Evolutionary conservation across 2,797 vertebrate species (phyloP).

Genomic region (Thamnophis elegans): DNA sequence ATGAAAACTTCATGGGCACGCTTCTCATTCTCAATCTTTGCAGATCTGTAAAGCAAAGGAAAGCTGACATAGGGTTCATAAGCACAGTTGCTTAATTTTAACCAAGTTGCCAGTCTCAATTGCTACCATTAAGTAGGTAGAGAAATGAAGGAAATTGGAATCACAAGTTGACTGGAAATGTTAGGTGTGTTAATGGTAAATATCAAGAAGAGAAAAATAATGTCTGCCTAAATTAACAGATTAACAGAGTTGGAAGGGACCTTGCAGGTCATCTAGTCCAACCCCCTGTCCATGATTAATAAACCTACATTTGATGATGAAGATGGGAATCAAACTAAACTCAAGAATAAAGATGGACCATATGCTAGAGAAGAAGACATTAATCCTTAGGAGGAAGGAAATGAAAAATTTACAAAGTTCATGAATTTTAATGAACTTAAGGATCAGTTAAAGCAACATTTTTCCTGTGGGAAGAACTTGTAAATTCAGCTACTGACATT

Average conservation of each 20-base stretch:
- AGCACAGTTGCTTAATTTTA: not conserved
- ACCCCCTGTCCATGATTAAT: not conserved
- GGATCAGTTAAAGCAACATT: not conserved
- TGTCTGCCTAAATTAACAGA: not conserved
- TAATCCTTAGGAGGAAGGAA: not conserved
- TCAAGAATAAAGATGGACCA: not conserved
- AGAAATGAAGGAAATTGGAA: not conserved
- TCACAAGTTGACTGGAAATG: not conserved
- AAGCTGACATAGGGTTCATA: not conserved
- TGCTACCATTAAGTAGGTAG: not conserved
- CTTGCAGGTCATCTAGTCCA: no score
- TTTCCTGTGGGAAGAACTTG: not conserved
- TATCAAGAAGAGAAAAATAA: not conserved
- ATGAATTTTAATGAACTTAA: not conserved
- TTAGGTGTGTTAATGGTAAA: not conserved
- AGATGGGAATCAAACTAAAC: not conserved
- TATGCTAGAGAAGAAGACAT: not conserved
- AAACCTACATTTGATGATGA: not conserved
- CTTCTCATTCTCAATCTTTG: not conserved
- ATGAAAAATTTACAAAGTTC: not conserved
- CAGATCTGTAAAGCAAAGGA: not conserved
- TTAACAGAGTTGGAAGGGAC: no score
- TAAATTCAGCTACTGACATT: not conserved
- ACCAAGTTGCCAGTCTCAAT: not conserved
- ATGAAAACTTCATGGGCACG: not conserved